Base-by-base conservation (phyloP, 1,140 invertebrate genomes). In the Arion vulgaris region DNA sequence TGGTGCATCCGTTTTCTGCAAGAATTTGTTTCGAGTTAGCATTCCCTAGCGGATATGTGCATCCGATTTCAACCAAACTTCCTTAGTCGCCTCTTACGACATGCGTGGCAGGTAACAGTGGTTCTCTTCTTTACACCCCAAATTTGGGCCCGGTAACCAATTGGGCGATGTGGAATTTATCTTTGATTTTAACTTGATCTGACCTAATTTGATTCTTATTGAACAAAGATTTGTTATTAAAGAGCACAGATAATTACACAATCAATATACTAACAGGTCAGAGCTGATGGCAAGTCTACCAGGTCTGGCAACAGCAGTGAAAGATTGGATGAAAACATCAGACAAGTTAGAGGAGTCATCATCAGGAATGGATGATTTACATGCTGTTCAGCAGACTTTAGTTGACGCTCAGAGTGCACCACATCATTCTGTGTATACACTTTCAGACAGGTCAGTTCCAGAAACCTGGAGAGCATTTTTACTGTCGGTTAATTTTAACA, bases 321-420 rank as follows among this genome's bases (percentile, higher is more conserved):
- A 89, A 75, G 83, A 83, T 19, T 92, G 91, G 90, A 78, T 89
- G 34, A 86, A 87, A 34, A 86, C 85, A 38, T 85, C 90, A 49
- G 84, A 88, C 32, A 82, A 87, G 11, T 84, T 91, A n/a, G 84
- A 87, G 0, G 57, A 72, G 4, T 80, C 83, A 11, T 87, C 91
- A 76, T 83, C 85, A 0, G 84, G 85, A 45, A 76, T 91, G 13
- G 89, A 91, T 34, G 90, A 91, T 15, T 84, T 91, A 53, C 89
- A 92, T 76, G 89, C 91, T 34, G 78, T 92, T 68, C 91, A 91
- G 80, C 85, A 88, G 34, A 73, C 92, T 36, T 85, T 93, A 19
- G 88, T 90, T 77, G 92, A 93, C 81, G 92, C 93, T 32, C 85
- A 90, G 74, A 85, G 85, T n/a, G 91, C 93, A 82, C 85, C 88